These are phyloP conservation scores for Lasioglossum vierecki DNA, from an alignment of 2,888 invertebrate genomes.

Conservation along the genomic window DNA sequence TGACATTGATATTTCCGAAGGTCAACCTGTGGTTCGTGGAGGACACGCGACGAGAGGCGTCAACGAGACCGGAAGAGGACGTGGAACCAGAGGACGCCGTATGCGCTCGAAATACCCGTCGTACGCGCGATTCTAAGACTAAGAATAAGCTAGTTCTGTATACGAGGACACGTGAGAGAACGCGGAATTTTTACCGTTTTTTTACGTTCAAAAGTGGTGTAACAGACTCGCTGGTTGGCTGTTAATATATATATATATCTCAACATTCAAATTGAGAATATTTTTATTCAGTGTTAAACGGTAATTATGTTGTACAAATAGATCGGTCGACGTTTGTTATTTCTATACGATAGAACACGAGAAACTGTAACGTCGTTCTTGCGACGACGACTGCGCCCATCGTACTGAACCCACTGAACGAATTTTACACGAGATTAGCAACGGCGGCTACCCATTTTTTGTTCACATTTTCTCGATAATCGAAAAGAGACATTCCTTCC, in stretches of 20 bases:
- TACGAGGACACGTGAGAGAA: constrained; percentile 11
- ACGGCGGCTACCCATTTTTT: constrained; percentile 4
- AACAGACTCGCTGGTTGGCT: constrained; percentile 32
- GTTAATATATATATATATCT: constrained; percentile 50
- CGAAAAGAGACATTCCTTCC: constrained; percentile 50
- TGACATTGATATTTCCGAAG: constrained; percentile 33
- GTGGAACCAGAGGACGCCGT: constrained; percentile 75
- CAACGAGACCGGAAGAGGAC: constrained; percentile 74
- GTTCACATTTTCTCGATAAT: constrained; percentile 19
- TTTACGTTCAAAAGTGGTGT: constrained; percentile 29
- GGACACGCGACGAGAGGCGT: constrained; percentile 75
- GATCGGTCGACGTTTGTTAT: constrained; percentile 30
- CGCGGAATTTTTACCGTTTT: not conserved
- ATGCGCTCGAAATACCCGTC: constrained; percentile 75
- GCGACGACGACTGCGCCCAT: constrained; percentile 5
- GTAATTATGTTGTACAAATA: constrained; percentile 45
- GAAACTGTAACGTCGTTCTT: constrained; percentile 12
- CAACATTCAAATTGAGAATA: constrained; percentile 38
- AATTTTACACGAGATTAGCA: not conserved
- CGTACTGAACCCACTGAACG: not conserved
- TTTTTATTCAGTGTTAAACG: constrained; percentile 42
- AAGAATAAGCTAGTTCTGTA: constrained; percentile 10
- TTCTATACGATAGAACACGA: constrained; percentile 6
- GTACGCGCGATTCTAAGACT: constrained; percentile 60
- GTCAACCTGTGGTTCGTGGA: constrained; percentile 74